Conservation (phyloP, 2,113 vertebrate species). For the Melanerpes formicivorus region DNA sequence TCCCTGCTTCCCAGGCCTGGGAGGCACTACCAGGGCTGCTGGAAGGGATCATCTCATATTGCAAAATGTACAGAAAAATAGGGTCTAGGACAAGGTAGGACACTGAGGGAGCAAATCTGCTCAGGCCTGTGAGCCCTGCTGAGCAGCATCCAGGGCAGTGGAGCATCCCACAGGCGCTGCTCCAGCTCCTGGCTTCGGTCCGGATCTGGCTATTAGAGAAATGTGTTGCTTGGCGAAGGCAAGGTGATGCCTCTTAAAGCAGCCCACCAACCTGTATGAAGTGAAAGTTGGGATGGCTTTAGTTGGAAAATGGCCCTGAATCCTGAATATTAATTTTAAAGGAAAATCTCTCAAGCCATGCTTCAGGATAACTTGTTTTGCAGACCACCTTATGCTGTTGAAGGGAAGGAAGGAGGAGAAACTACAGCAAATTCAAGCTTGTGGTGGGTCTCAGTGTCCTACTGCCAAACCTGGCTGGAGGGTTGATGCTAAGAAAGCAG, state of each 20-base stretch:
- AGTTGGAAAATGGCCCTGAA: background rate
- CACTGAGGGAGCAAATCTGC: background rate
- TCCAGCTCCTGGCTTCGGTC: background rate
- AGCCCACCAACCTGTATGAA: background rate
- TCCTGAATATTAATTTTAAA: background rate
- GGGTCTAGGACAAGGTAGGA: background rate
- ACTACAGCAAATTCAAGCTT: background rate
- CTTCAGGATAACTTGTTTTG: background rate
- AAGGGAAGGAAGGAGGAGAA: background rate
- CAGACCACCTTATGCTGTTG: background rate
- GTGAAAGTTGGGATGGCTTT: rapidly evolving
- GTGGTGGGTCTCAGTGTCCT: background rate
- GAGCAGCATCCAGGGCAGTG: background rate
- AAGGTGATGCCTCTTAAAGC: background rate
- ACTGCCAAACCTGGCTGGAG: background rate
- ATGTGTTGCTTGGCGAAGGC: background rate
- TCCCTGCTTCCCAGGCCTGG: background rate
- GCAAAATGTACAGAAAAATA: background rate
- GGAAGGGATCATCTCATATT: background rate
- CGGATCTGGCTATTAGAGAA: background rate
- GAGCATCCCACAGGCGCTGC: background rate
- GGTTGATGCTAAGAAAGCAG: conserved; percentile 20
- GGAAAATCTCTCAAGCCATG: rapidly evolving
- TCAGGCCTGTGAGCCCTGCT: background rate
- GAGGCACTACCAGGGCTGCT: background rate